Evolutionary conservation across 2,888 invertebrate species (phyloP).

Genomic region (Amphiduros pacificus): DNA sequence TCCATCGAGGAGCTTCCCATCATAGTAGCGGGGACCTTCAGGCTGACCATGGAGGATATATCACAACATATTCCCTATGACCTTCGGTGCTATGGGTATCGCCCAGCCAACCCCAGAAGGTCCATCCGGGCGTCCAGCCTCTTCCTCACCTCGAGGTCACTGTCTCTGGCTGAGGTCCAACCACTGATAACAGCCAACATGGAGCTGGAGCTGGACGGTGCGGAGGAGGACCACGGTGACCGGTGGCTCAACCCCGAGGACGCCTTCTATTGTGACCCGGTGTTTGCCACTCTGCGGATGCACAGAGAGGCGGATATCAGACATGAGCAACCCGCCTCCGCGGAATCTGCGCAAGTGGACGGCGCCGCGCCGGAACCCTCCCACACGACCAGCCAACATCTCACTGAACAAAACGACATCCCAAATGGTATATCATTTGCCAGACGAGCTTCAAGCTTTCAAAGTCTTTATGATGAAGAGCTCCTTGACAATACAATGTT

Average conservation of each 20-base stretch:
- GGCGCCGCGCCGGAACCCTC: no score
- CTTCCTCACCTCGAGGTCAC: slow-evolving; percentile 24
- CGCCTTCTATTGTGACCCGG: slow-evolving; percentile 34
- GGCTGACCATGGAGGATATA: slow-evolving; percentile 27
- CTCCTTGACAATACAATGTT: no score
- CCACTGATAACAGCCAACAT: slow-evolving; percentile 28
- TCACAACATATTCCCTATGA: slow-evolving; percentile 12
- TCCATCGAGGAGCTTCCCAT: slow-evolving; percentile 33
- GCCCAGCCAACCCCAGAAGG: slow-evolving; percentile 18
- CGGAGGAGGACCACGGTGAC: not conserved
- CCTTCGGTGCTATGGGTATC: slow-evolving; percentile 30
- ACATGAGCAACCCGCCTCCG: no score
- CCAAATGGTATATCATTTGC: no score
- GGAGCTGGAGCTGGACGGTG: slow-evolving; percentile 13
- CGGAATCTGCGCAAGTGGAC: no score
- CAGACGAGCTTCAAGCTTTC: no score
- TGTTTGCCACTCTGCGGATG: no score
- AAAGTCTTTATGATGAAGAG: no score
- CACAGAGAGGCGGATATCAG: no score
- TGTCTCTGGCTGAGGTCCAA: slow-evolving; percentile 25
- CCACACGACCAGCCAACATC: no score
- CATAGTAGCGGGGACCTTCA: slow-evolving; percentile 30
- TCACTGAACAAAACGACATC: no score
- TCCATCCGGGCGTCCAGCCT: slow-evolving; percentile 18
- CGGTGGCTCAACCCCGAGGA: slow-evolving; percentile 31